A percentile compares a stretch with the other conserved stretches of the same genome.
phyloP scores from a whole-genome alignment of 2,888 invertebrate species.

The Corbicula japonica region DNA sequence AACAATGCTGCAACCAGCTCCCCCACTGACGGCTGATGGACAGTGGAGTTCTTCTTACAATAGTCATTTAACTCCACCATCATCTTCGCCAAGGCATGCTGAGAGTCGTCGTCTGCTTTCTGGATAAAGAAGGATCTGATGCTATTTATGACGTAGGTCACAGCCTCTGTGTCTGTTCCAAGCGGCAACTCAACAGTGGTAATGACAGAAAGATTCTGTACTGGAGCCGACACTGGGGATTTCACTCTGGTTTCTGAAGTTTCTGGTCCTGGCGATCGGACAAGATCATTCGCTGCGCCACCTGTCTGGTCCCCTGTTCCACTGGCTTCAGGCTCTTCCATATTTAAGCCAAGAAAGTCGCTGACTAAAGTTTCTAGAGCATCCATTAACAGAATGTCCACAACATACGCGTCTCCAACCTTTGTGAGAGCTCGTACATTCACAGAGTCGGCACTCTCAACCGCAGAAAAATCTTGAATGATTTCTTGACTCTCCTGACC shows the following conservation, averaged over 20 bases:
- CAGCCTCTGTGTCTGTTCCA: conserved; percentile 24
- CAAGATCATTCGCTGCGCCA: too few relatives aligned
- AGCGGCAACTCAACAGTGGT: conserved; percentile 1
- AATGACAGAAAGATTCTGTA: background rate
- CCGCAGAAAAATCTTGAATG: conserved; percentile 39
- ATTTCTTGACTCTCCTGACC: conserved; percentile 26
- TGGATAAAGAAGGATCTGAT: conserved; percentile 47
- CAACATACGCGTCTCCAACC: conserved; percentile 32
- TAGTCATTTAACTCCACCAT: conserved; percentile 35
- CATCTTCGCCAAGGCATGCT: conserved; percentile 39
- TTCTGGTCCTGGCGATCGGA: background rate
- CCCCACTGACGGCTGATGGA: conserved; percentile 57
- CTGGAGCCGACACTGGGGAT: background rate
- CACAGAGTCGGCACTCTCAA: conserved; percentile 27
- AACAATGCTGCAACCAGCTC: conserved; percentile 67
- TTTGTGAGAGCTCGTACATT: conserved; percentile 28
- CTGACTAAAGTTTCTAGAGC: conserved; percentile 12
- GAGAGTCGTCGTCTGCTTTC: conserved; percentile 42
- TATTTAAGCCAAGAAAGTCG: conserved; percentile 18
- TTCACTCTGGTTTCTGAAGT: background rate
- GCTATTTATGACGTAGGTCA: conserved; percentile 52
- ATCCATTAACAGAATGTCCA: conserved; percentile 43
- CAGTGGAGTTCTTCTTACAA: conserved; percentile 14
- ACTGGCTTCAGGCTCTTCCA: background rate
- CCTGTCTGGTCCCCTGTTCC: background rate